Evolutionary conservation across 2,113 vertebrate species (phyloP), one percentile per base, ranked within the genome.

Genomic region (Osmerus eperlanus): DNA sequence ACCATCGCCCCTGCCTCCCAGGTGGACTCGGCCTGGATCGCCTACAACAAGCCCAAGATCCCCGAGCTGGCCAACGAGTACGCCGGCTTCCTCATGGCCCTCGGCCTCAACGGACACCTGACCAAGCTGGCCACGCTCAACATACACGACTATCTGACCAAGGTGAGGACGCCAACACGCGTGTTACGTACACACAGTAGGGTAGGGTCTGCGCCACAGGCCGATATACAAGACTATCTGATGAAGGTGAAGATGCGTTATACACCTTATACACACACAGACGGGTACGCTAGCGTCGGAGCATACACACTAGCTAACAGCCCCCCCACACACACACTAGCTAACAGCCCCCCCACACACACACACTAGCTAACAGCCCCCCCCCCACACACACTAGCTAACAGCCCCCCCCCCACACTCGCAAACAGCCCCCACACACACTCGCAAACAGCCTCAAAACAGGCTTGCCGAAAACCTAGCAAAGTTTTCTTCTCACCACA

Each of bases 1-100:
- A 97, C 97, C 90, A 99, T 99, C 15, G 97, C 97, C 0, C 96
- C 96, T 0, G 96, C 95, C 13, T 98, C 97, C 2, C 96, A 96
- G 89, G 96, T 99, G 14, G 96, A 99, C 80, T 99, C 97, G 0
- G 96, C 97, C 3, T 99, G 97, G 97, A 99, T 99, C 1, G 95
- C 96, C 67, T 99, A 99, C 85, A 99, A 99, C 89, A 98, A 98
- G 75, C 97, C 96, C 62, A 99, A 99, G 88, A 96, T 93, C 18
- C 94, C 95, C 0, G 96, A 99, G 72, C 84, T 98, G 59, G 96
- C 96, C 16, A 97, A 98, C 16, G 97, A 99, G 53, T 98, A 99
- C 0, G 96, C 97, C 0, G 97, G 97, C 14, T 97, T 99, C 83
- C 96, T 99, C 15, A 99, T 99, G 97, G 96, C 97, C 0, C 87